Evolutionary conservation across 2,888 invertebrate species (phyloP), one percentile per base, ranked within the genome.

Genomic region (Cryptus viduatorius): DNA sequence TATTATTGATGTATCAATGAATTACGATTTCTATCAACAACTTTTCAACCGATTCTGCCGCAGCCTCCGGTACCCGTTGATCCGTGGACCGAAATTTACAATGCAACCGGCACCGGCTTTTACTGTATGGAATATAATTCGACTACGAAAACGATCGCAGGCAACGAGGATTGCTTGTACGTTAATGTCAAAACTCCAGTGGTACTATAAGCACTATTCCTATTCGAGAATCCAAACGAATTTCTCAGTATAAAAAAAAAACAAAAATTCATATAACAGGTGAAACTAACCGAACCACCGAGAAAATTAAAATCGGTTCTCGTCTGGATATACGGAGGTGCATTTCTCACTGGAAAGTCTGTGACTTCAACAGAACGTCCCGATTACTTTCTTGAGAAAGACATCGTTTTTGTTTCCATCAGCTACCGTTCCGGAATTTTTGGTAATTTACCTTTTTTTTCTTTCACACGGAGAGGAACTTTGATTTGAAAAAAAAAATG

Each of bases 371-470:
- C 76, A 2, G 88, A 84, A 72, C 88, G 90, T 16, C 90, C 90
- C 2, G 90, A 91, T 84, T 89, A 88, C 68, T 71, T 90, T 44
- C 3, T 90, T 2, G 89, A 89, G 37, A 85, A 88, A 48, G 86
- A 87, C 56, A 85, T 91, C 0, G 79, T 90, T 31, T 48, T 89
- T 29, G 90, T 90, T n/a, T 83, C 87, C 2, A 67, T 90, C 3
- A 89, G 89, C 79, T 90, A 89, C 84, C 89, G 90, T 24, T 56
- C 88, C 14, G 89, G 89, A n/a, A 59, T 87, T 12, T 59, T 89
- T 0, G 90, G 90, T 90, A 75, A 78, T 48, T 12, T 1, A 29
- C n/a, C 4, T 19, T 19, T 48, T 24, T 44, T 31, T n/a, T 7
- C 16, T n/a, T 16, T 5, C 16, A 12, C n/a, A 16, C 7, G 50